A percentile compares a stretch with the other conserved stretches of the same genome.
phyloP scores from a whole-genome alignment of 2,888 invertebrate genomes.

The Lutraria lutraria region DNA sequence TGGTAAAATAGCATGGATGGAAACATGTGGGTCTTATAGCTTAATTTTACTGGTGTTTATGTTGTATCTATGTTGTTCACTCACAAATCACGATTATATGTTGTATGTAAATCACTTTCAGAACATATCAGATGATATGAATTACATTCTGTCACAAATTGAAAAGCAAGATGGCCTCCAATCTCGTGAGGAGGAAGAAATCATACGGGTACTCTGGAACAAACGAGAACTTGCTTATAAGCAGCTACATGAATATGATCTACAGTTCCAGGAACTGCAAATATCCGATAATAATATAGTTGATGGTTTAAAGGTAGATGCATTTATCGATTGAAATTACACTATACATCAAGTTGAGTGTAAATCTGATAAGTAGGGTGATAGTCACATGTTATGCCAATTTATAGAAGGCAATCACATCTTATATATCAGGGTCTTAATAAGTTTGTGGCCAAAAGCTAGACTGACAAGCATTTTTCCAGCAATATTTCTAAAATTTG shows the following conservation, averaged over 20 bases:
- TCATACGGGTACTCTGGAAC: slow-evolving; percentile 81
- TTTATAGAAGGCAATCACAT: no score
- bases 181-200: slow-evolving; percentile 72
- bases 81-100: slow-evolving; percentile 19
- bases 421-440: no score
- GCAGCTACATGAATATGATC: slow-evolving; percentile 77
- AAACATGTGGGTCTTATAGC: no score
- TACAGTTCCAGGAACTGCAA: slow-evolving; percentile 78
- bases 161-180: slow-evolving; percentile 78
- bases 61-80: background rate
- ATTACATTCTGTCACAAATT: slow-evolving; percentile 79
- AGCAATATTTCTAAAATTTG: no score
- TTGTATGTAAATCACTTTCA: slow-evolving; percentile 35
- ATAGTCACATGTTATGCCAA: no score
- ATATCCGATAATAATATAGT: slow-evolving; percentile 76
- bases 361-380: no score
- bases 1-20: no score
- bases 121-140: slow-evolving; percentile 68
- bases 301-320: slow-evolving; percentile 77
- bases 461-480: no score
- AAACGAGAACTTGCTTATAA: slow-evolving; percentile 75
- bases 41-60: no score
- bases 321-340: background rate
- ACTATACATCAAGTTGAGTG: no score
- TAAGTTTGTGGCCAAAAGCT: no score